Evolutionary conservation across 2,113 vertebrate species (phyloP).

Genomic region (Zosterops borbonicus): DNA sequence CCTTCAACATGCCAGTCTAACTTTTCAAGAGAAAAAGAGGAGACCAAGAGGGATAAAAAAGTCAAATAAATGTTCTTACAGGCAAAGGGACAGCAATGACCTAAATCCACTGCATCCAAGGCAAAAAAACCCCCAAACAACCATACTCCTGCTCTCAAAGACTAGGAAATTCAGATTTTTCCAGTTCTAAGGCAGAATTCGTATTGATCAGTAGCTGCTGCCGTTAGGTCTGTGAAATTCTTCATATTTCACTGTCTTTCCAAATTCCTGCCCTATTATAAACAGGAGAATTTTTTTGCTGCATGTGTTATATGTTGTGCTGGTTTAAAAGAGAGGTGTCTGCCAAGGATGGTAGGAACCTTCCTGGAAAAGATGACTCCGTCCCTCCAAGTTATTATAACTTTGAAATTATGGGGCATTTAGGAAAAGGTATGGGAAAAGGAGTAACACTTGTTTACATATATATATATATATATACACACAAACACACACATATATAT

Average conservation of each 20-base stretch:
- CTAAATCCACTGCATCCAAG: background rate
- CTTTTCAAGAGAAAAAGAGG: background rate
- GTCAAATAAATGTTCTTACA: background rate
- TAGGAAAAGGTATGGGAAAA: background rate
- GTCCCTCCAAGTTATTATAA: background rate
- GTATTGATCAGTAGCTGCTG: background rate
- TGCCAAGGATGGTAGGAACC: accelerated
- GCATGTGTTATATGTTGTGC: background rate
- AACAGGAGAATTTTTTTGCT: background rate
- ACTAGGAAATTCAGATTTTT: background rate
- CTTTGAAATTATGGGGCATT: background rate
- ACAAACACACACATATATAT: too few species aligned
- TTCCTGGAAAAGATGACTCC: background rate
- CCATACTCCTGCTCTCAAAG: background rate
- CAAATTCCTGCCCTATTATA: background rate
- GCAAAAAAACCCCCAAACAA: too few species aligned
- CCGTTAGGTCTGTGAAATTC: background rate
- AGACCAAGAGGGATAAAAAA: background rate
- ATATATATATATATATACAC: too few species aligned
- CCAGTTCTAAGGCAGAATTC: background rate
- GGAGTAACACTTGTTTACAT: background rate
- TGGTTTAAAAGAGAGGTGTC: background rate
- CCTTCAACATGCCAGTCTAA: background rate
- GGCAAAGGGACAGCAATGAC: background rate
- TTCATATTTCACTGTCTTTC: background rate